Conservation (phyloP, 2,113 vertebrate species). For the Deroptyus accipitrinus region DNA sequence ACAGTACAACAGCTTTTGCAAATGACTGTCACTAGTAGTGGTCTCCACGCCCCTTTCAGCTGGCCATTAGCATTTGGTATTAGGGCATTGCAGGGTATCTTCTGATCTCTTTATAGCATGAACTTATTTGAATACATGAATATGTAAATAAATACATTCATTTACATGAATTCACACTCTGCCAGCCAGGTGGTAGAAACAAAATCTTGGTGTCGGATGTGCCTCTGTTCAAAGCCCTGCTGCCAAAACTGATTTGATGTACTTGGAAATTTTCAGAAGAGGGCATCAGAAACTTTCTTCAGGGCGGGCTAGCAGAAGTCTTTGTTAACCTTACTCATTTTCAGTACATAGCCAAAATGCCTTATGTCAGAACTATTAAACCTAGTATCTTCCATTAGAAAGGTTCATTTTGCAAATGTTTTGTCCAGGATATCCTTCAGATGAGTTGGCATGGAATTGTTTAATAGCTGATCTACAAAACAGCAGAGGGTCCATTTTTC, state of each 20-base stretch:
- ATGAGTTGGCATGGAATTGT: background rate
- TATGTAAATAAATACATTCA: background rate
- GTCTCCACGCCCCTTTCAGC: background rate
- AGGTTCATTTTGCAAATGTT: background rate
- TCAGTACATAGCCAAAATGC: background rate
- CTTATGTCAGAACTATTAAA: background rate
- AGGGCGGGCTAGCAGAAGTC: background rate
- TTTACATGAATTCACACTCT: background rate
- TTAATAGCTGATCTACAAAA: background rate
- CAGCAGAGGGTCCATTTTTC: background rate
- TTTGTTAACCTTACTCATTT: background rate
- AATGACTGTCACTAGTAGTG: background rate
- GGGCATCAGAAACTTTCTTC: background rate
- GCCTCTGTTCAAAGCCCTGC: background rate
- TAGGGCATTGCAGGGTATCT: background rate
- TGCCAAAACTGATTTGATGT: background rate
- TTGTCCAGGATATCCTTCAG: background rate
- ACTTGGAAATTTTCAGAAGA: background rate
- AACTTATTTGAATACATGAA: background rate
- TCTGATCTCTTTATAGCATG: background rate
- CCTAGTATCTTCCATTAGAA: background rate
- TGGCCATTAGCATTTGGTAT: background rate
- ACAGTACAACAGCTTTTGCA: background rate
- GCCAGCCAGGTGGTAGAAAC: background rate
- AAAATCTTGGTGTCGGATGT: background rate